A percentile compares a stretch with the other conserved stretches of the same genome.
Conservation (phyloP, 2,888 invertebrate species). For the Drosophila vallismaia region DNA sequence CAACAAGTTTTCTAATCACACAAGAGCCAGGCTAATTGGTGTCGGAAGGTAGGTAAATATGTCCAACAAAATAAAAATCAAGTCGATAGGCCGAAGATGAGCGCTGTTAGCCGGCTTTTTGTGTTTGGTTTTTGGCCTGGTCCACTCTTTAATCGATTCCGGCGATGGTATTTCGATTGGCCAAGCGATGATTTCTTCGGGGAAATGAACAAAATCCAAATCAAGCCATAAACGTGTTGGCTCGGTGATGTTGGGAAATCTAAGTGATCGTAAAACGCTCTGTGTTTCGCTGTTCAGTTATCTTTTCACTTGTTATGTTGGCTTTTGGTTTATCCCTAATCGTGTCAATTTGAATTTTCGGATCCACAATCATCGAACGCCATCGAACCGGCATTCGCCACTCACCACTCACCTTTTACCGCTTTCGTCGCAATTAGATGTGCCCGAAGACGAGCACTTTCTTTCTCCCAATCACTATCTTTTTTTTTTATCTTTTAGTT, state of each 20-base stretch:
- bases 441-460: conserved; percentile 54
- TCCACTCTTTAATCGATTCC: conserved; percentile 36
- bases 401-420: conserved; percentile 47
- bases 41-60: neutral
- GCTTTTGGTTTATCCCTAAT: conserved; percentile 31
- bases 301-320: conserved; percentile 35
- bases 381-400: conserved; percentile 13
- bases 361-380: neutral
- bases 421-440: conserved; percentile 57
- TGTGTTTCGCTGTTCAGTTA: conserved; percentile 10
- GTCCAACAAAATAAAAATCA: neutral
- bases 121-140: conserved; percentile 10
- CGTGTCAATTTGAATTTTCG: conserved; percentile 26
- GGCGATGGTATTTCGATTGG: conserved; percentile 25
- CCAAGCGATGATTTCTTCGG: conserved; percentile 22
- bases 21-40: conserved; percentile 9
- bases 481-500: no score
- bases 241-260: conserved; percentile 16
- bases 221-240: conserved; percentile 9
- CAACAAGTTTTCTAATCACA: conserved; percentile 58
- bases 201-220: conserved; percentile 16
- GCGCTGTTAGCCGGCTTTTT: neutral
- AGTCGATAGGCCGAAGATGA: conserved; percentile 9
- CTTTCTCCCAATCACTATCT: conserved; percentile 19
- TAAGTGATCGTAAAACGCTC: conserved; percentile 17